Base-by-base conservation (phyloP, 1,140 invertebrate genomes). In the Dendrolimus kikuchii region DNA sequence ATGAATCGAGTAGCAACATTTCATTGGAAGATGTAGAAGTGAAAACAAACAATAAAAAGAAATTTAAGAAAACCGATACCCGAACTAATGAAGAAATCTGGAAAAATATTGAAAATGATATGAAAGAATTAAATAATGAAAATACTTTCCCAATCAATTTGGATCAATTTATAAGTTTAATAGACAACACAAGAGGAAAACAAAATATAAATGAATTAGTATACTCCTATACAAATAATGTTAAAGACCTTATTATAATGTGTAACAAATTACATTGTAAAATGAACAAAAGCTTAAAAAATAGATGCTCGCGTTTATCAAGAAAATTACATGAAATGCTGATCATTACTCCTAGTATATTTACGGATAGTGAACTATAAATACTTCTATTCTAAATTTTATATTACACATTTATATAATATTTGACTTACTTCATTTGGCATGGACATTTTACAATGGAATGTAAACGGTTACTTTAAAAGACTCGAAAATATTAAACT, bases 391-490 rank as follows among this genome's bases (percentile, higher is more conserved):
- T 9, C 43, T 45, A 5, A 48, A 51, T 42, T 37, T 23, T 43
- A 52, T 48, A 39, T 46, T 41, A 52, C 7, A 49, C 7, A 51
- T 60, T 40, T 48, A 51, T 51, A 46, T 44, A 55, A 37, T 36
- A 10, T 43, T 23, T 38, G 42, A 23, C 38, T 48, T 36, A 36
- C 36, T 51, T 6, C 47, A 3, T 51, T 37, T 51, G 47, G 0
- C 46, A 57, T 67, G 58, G 49, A 67, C 46, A 55, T 64, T 39
- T 46, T 67, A 41, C 58, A 64, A 43, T 67, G 64, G 61, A 64
- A 61, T 59, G 48, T 60, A 10, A 63, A 67, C 51, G 58, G 60
- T 9, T 66, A 50, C 48, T 59, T 50, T 38, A 57, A 42, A 53
- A 40, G 57, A 10, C 38, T 65, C 40, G 59, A 65, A 61, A 58